Percentiles rank a stretch among this genome's conserved stretches.
These are phyloP conservation scores for Hemiscyllium ocellatum DNA, from an alignment of 2,113 vertebrate species.

Conservation along the genomic window DNA sequence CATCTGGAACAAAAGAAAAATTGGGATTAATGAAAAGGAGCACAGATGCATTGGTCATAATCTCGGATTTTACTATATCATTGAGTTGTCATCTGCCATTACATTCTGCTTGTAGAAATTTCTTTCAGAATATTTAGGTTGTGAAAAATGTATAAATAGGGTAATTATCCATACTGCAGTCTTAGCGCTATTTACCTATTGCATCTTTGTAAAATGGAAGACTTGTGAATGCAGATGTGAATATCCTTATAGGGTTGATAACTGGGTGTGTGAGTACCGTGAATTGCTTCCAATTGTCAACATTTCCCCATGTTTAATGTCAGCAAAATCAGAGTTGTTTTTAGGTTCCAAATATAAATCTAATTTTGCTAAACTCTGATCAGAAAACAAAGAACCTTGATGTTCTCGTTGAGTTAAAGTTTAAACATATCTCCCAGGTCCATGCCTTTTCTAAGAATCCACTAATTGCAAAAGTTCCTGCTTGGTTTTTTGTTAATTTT, in stretches of 20 bases:
- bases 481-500: background rate
- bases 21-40: background rate
- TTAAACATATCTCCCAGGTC: background rate
- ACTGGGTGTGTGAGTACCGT: background rate
- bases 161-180: background rate
- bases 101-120: background rate
- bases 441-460: background rate
- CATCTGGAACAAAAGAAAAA: background rate
- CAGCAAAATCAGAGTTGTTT: background rate
- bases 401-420: background rate
- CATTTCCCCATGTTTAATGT: background rate
- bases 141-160: background rate
- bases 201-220: background rate
- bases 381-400: background rate
- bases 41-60: background rate
- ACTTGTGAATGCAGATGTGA: background rate
- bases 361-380: background rate
- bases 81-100: background rate
- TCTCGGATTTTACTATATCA: background rate
- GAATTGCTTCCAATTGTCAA: background rate
- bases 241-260: background rate
- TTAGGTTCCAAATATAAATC: background rate
- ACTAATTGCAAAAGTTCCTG: background rate
- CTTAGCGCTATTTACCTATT: background rate
- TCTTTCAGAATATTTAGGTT: background rate